phyloP scores from a whole-genome alignment of 2,888 invertebrate genomes.

The Trissolcus brochymenae region DNA sequence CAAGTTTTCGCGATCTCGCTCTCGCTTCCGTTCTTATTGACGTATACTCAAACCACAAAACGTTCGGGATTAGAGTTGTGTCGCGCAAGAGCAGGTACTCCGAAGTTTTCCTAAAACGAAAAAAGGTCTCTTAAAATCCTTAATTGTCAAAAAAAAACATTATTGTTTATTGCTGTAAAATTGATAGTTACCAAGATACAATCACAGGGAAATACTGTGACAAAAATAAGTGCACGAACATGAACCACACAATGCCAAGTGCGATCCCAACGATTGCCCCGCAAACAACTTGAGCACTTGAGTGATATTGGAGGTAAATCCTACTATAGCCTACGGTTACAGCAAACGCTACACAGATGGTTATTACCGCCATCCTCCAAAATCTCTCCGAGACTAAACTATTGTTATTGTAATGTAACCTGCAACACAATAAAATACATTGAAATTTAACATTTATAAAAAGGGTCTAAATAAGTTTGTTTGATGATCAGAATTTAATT shows the following conservation, averaged over 20 bases:
- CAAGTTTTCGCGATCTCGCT: conserved; percentile 86
- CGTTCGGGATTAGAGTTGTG: conserved; percentile 93
- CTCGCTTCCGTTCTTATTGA: conserved; percentile 89
- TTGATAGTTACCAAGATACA: conserved; percentile 83
- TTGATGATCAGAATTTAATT: background rate
- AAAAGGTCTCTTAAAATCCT: background rate
- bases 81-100: conserved; percentile 92
- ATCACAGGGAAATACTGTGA: conserved; percentile 91
- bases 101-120: conserved; percentile 83
- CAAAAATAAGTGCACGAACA: conserved; percentile 85
- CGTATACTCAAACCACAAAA: conserved; percentile 95
- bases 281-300: conserved; percentile 87
- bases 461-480: background rate
- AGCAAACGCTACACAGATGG: conserved; percentile 80
- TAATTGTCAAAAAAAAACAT: background rate
- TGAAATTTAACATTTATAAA: background rate
- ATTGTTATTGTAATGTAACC: conserved; percentile 89
- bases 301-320: conserved; percentile 92
- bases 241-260: conserved; percentile 89
- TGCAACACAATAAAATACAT: conserved; percentile 69
- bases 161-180: background rate
- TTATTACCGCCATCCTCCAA: conserved; percentile 83
- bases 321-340: conserved; percentile 83
- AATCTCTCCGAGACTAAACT: conserved; percentile 86
- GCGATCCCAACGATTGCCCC: conserved; percentile 86